Conservation (phyloP, 2,888 invertebrate species). For the Leucophenga maculata region DNA sequence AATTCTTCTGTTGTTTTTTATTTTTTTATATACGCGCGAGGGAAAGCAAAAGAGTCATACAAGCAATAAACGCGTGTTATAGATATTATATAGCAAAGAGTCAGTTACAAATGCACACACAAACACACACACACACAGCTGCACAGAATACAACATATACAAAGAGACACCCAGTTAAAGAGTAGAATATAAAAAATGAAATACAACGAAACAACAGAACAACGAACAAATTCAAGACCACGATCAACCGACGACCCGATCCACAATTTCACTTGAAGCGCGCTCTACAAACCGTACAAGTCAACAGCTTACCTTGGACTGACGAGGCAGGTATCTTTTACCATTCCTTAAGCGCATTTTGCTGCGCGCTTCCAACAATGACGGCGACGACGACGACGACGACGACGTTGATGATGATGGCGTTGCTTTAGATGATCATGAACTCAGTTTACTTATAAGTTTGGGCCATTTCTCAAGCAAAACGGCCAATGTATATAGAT, state of each 20-base stretch:
- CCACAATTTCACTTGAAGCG: conserved; percentile 5
- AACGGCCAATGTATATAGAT: too few relatives aligned
- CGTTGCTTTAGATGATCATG: background rate
- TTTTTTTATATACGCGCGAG: background rate
- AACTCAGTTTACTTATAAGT: too few relatives aligned
- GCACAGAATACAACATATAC: too few relatives aligned
- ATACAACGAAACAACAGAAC: background rate
- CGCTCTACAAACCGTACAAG: conserved; percentile 64
- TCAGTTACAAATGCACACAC: background rate
- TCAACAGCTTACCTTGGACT: conserved; percentile 71
- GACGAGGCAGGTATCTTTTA: conserved; percentile 66
- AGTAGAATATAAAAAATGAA: conserved; percentile 26
- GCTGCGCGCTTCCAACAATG: conserved; percentile 23
- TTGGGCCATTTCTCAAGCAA: too few relatives aligned
- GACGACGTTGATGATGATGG: conserved; percentile 11
- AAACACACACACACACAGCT: background rate
- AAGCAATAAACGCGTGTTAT: background rate
- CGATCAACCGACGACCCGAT: conserved; percentile 18
- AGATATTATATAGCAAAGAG: background rate
- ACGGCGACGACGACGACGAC: conserved; percentile 17
- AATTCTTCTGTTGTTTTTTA: background rate
- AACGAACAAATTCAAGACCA: background rate
- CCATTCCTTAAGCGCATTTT: conserved; percentile 71
- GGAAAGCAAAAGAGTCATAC: conserved; percentile 4
- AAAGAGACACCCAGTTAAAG: background rate